These are phyloP conservation scores for Polymixis flavicincta DNA, from an alignment of 2,888 invertebrate genomes.

Conservation along the genomic window DNA sequence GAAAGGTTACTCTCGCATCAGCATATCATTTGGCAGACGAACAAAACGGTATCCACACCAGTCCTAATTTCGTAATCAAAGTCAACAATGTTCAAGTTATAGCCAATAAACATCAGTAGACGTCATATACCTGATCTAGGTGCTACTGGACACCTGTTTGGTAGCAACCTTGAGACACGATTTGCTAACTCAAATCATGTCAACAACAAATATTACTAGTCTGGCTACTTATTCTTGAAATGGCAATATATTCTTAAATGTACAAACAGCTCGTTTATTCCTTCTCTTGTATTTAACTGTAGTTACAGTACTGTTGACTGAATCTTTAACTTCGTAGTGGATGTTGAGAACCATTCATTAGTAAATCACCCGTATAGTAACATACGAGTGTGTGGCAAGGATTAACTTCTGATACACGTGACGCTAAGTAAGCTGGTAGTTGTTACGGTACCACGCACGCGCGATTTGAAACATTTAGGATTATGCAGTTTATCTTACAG, in stretches of 20 bases:
- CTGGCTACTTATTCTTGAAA: slow-evolving; percentile 1
- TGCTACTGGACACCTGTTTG: slow-evolving; percentile 37
- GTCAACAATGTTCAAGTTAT: background rate
- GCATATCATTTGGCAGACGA: background rate
- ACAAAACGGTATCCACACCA: background rate
- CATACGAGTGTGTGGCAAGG: slow-evolving; percentile 4
- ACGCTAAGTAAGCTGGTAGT: slow-evolving; percentile 8
- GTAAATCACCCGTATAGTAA: too few relatives aligned
- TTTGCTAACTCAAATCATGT: slow-evolving; percentile 32
- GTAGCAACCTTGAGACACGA: slow-evolving; percentile 30
- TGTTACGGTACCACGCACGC: slow-evolving; percentile 10
- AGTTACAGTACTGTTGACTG: background rate
- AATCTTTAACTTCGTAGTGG: background rate
- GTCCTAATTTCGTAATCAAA: background rate
- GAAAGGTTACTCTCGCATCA: background rate
- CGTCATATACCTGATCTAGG: slow-evolving; percentile 17
- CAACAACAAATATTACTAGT: slow-evolving; percentile 28
- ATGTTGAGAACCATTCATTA: too few relatives aligned
- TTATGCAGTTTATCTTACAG: slow-evolving; percentile 34
- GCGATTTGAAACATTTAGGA: slow-evolving; percentile 33
- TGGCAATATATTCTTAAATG: background rate
- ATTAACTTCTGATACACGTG: slow-evolving; percentile 13
- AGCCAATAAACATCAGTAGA: background rate
- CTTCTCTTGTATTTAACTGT: background rate
- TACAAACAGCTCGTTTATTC: too few relatives aligned